Evolutionary conservation across 2,113 vertebrate species (phyloP).

Genomic region (Siphamia tubifer): DNA sequence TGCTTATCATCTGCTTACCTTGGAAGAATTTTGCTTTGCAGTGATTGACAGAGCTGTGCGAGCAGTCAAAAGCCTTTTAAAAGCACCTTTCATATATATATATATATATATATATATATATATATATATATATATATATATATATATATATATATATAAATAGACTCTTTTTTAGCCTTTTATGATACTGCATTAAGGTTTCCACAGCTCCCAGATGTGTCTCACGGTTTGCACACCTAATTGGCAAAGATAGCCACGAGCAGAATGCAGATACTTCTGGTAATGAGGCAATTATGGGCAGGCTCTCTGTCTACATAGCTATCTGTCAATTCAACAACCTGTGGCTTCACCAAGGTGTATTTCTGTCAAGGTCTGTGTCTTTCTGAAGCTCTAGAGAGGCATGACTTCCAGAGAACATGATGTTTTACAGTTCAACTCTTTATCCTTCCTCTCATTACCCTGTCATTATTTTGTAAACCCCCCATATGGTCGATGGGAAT

Average conservation of each 20-base stretch:
- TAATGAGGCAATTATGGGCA: constrained; percentile 68
- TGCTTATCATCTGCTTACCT: constrained; percentile 50
- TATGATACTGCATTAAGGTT: constrained; percentile 31
- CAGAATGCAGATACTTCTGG: constrained; percentile 55
- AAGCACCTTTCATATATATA: constrained; percentile 26
- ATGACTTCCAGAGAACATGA: constrained; percentile 9
- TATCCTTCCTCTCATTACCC: constrained; percentile 26
- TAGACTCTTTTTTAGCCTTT: constrained; percentile 7
- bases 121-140: constrained; percentile 21
- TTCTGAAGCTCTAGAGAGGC: neutral
- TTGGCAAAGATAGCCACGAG: constrained; percentile 61
- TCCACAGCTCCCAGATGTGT: constrained; percentile 30
- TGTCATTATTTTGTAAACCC: neutral
- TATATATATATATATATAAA: constrained; percentile 27
- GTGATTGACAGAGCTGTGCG: constrained; percentile 31
- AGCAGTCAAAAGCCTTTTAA: constrained; percentile 24
- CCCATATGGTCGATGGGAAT: neutral
- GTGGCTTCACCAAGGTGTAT: constrained; percentile 56
- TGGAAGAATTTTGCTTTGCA: constrained; percentile 20
- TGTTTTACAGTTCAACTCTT: constrained; percentile 35
- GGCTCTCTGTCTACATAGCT: constrained; percentile 48
- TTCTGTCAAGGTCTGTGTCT: constrained; percentile 31
- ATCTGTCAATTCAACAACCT: constrained; percentile 72
- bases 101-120: constrained; percentile 28
- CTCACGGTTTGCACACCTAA: constrained; percentile 43